Base-by-base conservation (phyloP, 2,797 vertebrate genomes). In the Coracias cyanogaster region DNA sequence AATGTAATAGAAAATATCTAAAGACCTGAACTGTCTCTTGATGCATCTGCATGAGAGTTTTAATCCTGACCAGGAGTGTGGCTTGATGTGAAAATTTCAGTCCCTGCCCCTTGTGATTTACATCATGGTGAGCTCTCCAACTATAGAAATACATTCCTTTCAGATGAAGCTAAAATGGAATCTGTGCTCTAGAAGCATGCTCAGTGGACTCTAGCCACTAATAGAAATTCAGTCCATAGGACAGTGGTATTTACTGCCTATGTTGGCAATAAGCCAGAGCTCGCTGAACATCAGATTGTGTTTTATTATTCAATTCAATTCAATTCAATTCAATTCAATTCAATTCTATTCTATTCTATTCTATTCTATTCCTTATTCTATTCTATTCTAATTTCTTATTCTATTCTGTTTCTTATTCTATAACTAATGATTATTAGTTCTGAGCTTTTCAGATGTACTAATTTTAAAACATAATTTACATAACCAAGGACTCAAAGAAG, bases 51-150 rank as follows among this genome's bases (percentile, higher is more conserved):
- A 14, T 33, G 37, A 21, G 3, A 19, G 10, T 67, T 86, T 77
- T 9, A 81, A 65, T 26, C 11, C 19, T 52, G 33, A 19, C 6
- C 55, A 82, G n/a, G 33, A 29, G 2, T 11, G 4, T 20, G 15
- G n/a, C 28, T 64, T 55, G 61, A n/a, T 54, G 24, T 12, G 52
- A 87, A 83, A 90, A 55, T 46, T 14, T 57, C 24, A 8, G 7
- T 74, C 16, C 22, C 7, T 0, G 0, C 2, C 5, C 31, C 4
- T 15, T 1, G 0, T 49, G 35, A 15, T 62, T 81, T 82, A 35
- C 5, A 6, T 9, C 9, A 3, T 18, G 8, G 24, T 70, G n/a
- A 89, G n/a, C 8, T 64, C 15, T 89, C 48, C 65, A 79, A 3
- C 8, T 18, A 22, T 0, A 35, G 29, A 31, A 58, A 51, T 62